Evolutionary conservation across 2,888 invertebrate species (phyloP), one percentile per base, ranked within the genome.

Genomic region (Anaspis maculata): DNA sequence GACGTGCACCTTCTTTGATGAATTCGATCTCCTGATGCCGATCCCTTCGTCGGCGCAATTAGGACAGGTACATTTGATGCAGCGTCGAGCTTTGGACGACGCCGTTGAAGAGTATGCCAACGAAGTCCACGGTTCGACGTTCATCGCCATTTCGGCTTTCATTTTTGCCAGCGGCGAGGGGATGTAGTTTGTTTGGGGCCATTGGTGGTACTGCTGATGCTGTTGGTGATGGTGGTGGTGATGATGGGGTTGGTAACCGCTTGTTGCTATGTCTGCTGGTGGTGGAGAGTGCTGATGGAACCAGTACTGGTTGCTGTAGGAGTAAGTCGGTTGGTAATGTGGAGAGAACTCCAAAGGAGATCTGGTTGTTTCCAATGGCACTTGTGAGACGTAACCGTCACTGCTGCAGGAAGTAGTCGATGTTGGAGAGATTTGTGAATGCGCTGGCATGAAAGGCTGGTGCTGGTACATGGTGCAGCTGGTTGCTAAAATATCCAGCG

Each of bases 41-140:
- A 73, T 85, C 59, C 83, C 86, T 71, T 77, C 90, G 48, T 75
- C 82, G 48, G 79, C 76, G 62, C 79, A 88, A 67, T 81, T 88
- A n/a, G 79, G 88, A 61, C 79, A 88, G 31, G 79, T 77, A 61
- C 84, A 86, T 54, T 83, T 81, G 15, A 80, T 78, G 45, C 82
- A 83, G 37, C 83, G 73, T 1, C 83, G 71, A 42, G 79, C 79
- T 21, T 79, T 69, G 39, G 57, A 53, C 38, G 59, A 53, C 34
- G 55, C 59, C 13, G 50, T 49, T 2, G 59, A 44, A 39, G 52
- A 60, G 28, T n/a, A n/a, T 59, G 19, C 19, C 19, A 19, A 5
- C 9, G 19, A 19, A 5, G 5, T 5, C 5, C 9, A 19, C 5
- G 19, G 19, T 9, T 5, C 19, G 19, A 9, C 5, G 19, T 5